Conservation (phyloP, 2,888 invertebrate species). For the Caprella mutica region DNA sequence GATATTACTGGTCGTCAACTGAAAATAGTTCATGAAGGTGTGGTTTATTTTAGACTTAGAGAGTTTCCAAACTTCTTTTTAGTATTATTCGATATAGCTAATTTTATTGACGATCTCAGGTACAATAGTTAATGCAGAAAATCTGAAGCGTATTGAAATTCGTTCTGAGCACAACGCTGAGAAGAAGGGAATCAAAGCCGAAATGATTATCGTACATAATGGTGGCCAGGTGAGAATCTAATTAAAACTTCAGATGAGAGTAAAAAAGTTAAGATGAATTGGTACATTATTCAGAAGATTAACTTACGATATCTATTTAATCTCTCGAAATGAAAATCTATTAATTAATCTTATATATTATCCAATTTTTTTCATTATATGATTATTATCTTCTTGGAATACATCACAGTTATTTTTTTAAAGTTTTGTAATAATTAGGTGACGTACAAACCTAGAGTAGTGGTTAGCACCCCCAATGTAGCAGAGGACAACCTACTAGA, state of each 20-base stretch:
- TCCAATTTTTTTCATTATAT: too few species aligned
- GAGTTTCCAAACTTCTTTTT: too few species aligned
- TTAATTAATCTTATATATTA: too few species aligned
- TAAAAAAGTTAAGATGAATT: not conserved
- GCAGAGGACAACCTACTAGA: constrained; percentile 29
- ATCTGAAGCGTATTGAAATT: constrained; percentile 24
- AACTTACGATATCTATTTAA: not conserved
- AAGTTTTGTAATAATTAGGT: too few species aligned
- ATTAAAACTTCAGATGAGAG: not conserved
- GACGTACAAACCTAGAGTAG: constrained; percentile 27
- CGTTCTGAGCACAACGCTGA: not conserved
- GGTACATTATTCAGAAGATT: not conserved
- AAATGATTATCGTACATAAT: constrained; percentile 25
- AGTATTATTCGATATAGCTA: too few species aligned
- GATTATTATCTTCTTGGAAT: too few species aligned
- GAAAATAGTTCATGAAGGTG: too few species aligned
- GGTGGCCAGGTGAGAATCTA: constrained; percentile 23
- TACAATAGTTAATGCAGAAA: constrained; percentile 21
- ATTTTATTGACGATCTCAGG: too few species aligned
- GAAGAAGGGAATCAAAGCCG: constrained; percentile 25
- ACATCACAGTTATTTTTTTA: too few species aligned
- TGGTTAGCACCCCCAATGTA: constrained; percentile 16
- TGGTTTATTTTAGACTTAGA: too few species aligned
- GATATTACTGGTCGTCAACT: too few species aligned
- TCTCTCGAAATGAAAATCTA: not conserved